A percentile compares a stretch with the other conserved stretches of the same genome.
Evolutionary conservation across 2,797 vertebrate genomes (phyloP).

Genomic region (Morelia viridis): DNA sequence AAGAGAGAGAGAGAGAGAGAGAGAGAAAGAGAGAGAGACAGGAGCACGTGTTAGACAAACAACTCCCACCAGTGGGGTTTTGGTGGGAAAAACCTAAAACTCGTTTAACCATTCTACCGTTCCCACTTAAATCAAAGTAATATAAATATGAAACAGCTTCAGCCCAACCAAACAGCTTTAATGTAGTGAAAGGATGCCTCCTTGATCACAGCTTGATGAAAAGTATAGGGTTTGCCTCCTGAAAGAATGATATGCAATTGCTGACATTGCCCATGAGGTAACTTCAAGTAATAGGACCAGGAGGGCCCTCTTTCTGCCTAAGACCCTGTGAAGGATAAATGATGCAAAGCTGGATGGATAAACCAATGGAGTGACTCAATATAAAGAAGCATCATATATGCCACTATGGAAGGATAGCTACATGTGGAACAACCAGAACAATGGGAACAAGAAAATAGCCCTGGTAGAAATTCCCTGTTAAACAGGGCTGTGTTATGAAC

Average conservation of each 20-base stretch:
- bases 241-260: neutral
- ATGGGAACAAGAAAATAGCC: neutral
- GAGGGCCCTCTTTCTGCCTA: neutral
- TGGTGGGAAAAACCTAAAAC: slow-evolving; percentile 17
- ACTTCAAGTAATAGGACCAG: neutral
- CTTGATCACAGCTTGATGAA: neutral
- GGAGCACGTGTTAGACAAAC: slow-evolving; percentile 34
- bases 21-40: slow-evolving; percentile 49
- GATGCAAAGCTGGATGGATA: too few species aligned
- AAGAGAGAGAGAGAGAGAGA: slow-evolving; percentile 68
- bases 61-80: slow-evolving; percentile 18
- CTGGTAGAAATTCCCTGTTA: neutral
- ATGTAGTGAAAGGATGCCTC: neutral
- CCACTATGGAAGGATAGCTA: neutral
- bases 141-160: neutral
- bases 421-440: neutral
- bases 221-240: neutral
- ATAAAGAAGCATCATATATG: neutral
- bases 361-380: neutral
- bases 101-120: neutral
- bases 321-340: too few species aligned
- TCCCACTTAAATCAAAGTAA: neutral
- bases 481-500: neutral
- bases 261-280: neutral
- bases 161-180: neutral